phyloP scores from a whole-genome alignment of 2,888 invertebrate genomes.

The Zeuzera pyrina region DNA sequence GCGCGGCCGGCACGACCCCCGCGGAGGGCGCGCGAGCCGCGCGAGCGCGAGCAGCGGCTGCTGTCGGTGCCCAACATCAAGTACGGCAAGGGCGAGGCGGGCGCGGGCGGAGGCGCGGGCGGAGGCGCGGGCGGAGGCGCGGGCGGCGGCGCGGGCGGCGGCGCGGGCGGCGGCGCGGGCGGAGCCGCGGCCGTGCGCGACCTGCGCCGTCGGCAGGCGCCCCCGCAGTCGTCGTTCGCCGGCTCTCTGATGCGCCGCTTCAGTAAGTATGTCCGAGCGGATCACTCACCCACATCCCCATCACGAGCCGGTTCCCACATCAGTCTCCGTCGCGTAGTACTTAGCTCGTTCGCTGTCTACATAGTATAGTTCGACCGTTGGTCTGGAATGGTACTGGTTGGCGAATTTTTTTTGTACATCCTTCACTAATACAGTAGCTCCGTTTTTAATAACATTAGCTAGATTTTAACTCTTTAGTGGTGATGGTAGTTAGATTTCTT shows the following conservation, averaged over 20 bases:
- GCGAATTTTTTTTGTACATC: constrained; percentile 33
- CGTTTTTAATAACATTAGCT: constrained; percentile 25
- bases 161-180: constrained; percentile 34
- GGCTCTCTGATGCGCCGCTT: constrained; percentile 87
- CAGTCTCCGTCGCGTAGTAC: constrained; percentile 28
- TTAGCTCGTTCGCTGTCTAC: constrained; percentile 36
- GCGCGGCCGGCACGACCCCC: constrained; percentile 69
- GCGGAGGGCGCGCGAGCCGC: constrained; percentile 35
- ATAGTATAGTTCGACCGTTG: constrained; percentile 44
- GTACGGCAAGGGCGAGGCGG: constrained; percentile 62
- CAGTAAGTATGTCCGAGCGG: constrained; percentile 79
- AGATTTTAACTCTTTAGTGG: constrained; percentile 44
- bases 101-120: too few relatives aligned
- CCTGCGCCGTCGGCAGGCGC: constrained; percentile 64
- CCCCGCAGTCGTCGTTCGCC: constrained; percentile 74
- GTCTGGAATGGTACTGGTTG: constrained; percentile 61
- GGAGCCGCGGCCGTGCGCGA: constrained; percentile 54
- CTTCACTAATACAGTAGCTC: constrained; percentile 39
- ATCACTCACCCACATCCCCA: constrained; percentile 14
- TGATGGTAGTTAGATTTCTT: constrained; percentile 51
- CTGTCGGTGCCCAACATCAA: constrained; percentile 86
- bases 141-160: too few relatives aligned
- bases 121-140: too few relatives aligned
- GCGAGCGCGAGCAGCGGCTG: constrained; percentile 76
- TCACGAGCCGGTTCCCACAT: constrained; percentile 27